A percentile compares a stretch with the other conserved stretches of the same genome.
These are phyloP conservation scores for Eueremaeus valkanovi DNA, from an alignment of 2,888 invertebrate genomes.

Conservation along the genomic window DNA sequence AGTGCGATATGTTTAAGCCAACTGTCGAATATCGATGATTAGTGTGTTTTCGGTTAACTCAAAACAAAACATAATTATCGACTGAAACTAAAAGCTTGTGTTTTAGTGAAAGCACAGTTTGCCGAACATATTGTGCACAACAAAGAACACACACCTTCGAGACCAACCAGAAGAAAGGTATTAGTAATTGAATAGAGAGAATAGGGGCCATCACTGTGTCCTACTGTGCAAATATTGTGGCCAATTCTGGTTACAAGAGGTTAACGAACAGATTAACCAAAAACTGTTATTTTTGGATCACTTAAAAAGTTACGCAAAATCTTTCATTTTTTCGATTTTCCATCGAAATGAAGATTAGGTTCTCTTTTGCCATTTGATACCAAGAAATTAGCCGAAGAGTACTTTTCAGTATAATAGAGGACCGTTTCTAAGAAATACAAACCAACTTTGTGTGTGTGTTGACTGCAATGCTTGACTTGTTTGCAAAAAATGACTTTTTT, in stretches of 20 bases:
- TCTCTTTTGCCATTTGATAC: not conserved
- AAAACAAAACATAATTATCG: constrained; percentile 12
- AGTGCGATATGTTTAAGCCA: too few relatives aligned
- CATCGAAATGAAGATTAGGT: constrained; percentile 12
- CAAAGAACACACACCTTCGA: not conserved
- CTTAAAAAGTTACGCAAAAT: constrained; percentile 8
- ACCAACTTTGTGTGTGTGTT: not conserved
- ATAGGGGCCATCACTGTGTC: not conserved
- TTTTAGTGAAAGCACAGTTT: too few relatives aligned
- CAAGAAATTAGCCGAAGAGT: not conserved
- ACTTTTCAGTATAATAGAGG: not conserved
- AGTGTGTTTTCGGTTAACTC: too few relatives aligned
- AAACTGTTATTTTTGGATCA: constrained; percentile 14
- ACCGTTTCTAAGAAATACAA: not conserved
- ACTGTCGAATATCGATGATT: too few relatives aligned
- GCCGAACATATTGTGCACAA: not conserved
- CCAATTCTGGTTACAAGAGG: constrained; percentile 19
- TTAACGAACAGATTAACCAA: constrained; percentile 7
- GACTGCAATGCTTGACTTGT: not conserved
- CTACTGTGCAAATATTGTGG: constrained; percentile 7
- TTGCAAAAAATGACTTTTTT: not conserved
- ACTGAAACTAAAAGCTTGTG: not conserved
- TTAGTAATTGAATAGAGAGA: not conserved
- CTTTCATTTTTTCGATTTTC: not conserved
- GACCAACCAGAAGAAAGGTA: not conserved